phyloP scores from a whole-genome alignment of 2,888 invertebrate species.

The Thymelicus sylvestris region DNA sequence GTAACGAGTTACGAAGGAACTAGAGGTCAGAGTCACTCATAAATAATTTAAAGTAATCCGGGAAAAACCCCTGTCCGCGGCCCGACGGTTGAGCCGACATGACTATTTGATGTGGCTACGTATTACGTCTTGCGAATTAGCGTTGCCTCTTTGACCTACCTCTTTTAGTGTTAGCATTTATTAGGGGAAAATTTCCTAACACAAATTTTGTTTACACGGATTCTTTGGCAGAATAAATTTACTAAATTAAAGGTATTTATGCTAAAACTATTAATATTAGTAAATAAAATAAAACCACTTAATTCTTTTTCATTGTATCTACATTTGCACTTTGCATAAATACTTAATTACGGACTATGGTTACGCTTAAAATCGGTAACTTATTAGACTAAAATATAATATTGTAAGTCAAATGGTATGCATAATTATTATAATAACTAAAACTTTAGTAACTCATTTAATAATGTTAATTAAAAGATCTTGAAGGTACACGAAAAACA shows the following conservation, averaged over 20 bases:
- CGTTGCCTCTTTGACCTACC: conserved; percentile 51
- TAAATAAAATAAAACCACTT: too few relatives aligned
- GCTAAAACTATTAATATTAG: too few relatives aligned
- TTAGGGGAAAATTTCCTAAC: conserved; percentile 37
- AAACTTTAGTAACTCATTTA: too few relatives aligned
- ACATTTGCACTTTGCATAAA: too few relatives aligned
- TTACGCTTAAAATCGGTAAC: too few relatives aligned
- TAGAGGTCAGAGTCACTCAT: conserved; percentile 78
- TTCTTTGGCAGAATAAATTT: conserved; percentile 11
- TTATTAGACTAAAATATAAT: too few relatives aligned
- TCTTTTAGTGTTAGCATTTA: conserved; percentile 41
- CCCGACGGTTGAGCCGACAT: conserved; percentile 61
- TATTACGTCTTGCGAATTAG: conserved; percentile 69
- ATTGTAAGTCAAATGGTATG: too few relatives aligned
- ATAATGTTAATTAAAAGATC: too few relatives aligned
- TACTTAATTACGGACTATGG: too few relatives aligned
- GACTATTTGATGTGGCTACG: conserved; percentile 71
- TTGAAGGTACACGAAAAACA: too few relatives aligned
- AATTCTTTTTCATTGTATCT: too few relatives aligned
- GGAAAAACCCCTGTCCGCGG: conserved; percentile 78
- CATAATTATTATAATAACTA: too few relatives aligned
- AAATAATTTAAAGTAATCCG: conserved; percentile 82
- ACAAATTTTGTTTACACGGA: conserved; percentile 42
- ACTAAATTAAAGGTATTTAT: conserved; percentile 1
- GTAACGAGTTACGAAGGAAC: conserved; percentile 55